These are phyloP conservation scores for Laothoe populi DNA, from an alignment of 2,888 invertebrate genomes.

Conservation along the genomic window DNA sequence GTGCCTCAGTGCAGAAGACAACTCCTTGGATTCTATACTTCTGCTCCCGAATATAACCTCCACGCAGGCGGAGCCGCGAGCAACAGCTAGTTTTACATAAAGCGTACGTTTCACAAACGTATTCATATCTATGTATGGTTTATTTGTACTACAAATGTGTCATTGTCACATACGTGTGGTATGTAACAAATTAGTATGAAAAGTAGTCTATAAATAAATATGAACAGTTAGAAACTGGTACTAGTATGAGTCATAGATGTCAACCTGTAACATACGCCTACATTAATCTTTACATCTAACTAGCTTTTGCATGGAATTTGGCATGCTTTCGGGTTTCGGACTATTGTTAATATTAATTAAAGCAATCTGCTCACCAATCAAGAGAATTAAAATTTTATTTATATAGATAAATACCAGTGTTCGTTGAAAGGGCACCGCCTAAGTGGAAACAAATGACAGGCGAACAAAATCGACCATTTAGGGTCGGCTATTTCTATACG, in stretches of 20 bases:
- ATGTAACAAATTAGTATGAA: constrained; percentile 26
- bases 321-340: too few relatives aligned
- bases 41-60: too few relatives aligned
- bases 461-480: constrained; percentile 66
- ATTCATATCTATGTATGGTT: neutral
- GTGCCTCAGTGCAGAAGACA: too few relatives aligned
- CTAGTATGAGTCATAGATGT: constrained; percentile 9
- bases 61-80: too few relatives aligned
- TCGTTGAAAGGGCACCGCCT: constrained; percentile 44
- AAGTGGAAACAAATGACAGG: constrained; percentile 72
- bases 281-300: constrained; percentile 31
- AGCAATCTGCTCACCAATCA: too few relatives aligned
- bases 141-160: constrained; percentile 14
- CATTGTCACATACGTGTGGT: constrained; percentile 27
- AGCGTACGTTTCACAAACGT: neutral
- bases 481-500: constrained; percentile 69
- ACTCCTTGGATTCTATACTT: too few relatives aligned
- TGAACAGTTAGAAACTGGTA: constrained; percentile 12
- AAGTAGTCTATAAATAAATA: constrained; percentile 9
- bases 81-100: constrained; percentile 41
- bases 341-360: too few relatives aligned
- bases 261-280: constrained; percentile 28
- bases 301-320: too few relatives aligned
- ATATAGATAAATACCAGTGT: constrained; percentile 44
- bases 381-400: too few relatives aligned